Conservation (phyloP, 2,797 vertebrate genomes). For the Alauda arvensis region DNA sequence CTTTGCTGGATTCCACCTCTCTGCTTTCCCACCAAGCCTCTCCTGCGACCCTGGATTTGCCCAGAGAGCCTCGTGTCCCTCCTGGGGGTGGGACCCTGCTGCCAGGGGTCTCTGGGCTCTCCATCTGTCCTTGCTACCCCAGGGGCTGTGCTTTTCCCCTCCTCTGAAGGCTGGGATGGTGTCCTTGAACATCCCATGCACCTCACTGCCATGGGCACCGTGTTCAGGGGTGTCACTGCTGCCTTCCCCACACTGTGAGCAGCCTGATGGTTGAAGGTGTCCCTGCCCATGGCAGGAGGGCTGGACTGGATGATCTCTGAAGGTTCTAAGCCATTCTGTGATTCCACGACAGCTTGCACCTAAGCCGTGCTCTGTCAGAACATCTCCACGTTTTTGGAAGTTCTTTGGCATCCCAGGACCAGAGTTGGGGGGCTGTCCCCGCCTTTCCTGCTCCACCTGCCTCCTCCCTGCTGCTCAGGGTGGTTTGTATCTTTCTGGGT, state of each 20-base stretch:
- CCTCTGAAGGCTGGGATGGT: neutral
- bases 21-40: neutral
- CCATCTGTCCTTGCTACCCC: neutral
- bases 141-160: neutral
- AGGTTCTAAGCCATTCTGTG: neutral
- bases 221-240: neutral
- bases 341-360: neutral
- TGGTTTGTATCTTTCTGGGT: neutral
- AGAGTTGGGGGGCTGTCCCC: accelerated
- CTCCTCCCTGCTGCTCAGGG: neutral
- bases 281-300: neutral
- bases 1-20: neutral
- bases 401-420: neutral
- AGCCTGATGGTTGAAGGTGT: neutral
- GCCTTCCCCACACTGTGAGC: neutral
- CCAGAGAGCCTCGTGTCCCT: neutral
- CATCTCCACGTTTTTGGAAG: neutral
- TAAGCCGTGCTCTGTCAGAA: accelerated
- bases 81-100: neutral
- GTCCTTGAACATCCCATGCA: neutral
- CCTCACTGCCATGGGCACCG: accelerated
- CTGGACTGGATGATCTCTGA: neutral
- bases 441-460: neutral
- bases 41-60: neutral
- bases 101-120: neutral